These are phyloP conservation scores for Bilobella aurantiaca DNA, from an alignment of 1,140 invertebrate genomes.

Conservation along the genomic window DNA sequence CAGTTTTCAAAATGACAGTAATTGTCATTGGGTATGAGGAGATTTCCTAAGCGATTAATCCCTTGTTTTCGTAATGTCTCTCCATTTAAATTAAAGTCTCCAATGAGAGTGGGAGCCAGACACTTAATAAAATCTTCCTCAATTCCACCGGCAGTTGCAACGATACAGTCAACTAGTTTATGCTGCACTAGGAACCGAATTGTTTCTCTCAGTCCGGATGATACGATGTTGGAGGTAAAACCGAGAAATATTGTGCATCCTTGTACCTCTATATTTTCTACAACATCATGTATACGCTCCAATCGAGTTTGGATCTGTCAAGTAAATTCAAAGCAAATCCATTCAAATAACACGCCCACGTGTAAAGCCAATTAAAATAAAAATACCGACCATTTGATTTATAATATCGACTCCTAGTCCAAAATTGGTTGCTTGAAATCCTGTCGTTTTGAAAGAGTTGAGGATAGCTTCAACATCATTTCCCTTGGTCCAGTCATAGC, in stretches of 20 bases:
- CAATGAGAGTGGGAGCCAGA: constrained; percentile 83
- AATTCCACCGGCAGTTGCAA: constrained; percentile 93
- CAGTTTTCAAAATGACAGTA: constrained; percentile 98
- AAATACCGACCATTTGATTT: constrained; percentile 66
- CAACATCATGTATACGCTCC: constrained; percentile 30
- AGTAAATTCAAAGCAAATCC: not conserved
- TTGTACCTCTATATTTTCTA: constrained; percentile 32
- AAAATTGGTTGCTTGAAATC: constrained; percentile 95
- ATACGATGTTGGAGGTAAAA: constrained; percentile 96
- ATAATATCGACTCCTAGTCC: constrained; percentile 82
- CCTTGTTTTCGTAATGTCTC: constrained; percentile 68
- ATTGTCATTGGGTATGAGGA: constrained; percentile 96
- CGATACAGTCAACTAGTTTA: constrained; percentile 87
- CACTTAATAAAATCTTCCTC: constrained; percentile 99
- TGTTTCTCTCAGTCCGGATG: constrained; percentile 83
- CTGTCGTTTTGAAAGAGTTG: constrained; percentile 64
- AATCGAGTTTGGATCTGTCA: constrained; percentile 30
- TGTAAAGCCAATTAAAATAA: not conserved
- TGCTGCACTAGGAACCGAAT: constrained; percentile 83
- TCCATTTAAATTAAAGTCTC: constrained; percentile 77
- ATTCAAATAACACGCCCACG: not conserved
- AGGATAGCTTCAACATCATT: constrained; percentile 78
- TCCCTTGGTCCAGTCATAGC: constrained; percentile 89
- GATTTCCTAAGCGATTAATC: constrained; percentile 94
- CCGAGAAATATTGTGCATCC: constrained; percentile 95